Evolutionary conservation across 2,888 invertebrate genomes (phyloP), one percentile per base, ranked within the genome.

Genomic region (Sinotaia quadrata): DNA sequence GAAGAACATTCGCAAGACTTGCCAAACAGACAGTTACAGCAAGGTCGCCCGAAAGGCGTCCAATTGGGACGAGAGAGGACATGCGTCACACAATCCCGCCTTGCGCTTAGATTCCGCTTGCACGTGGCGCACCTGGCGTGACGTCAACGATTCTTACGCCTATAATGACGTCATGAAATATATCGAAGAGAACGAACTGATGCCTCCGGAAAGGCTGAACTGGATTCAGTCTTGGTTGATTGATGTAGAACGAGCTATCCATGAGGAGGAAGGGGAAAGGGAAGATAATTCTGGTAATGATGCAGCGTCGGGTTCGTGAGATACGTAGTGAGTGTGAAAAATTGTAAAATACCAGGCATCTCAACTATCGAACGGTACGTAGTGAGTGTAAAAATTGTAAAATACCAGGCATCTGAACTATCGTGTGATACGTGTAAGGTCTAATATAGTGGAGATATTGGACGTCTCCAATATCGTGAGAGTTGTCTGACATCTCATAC

Each of bases 101-200:
- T n/a, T 4, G 36, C 67, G 67, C 5, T 62, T 57, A 12, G 47
- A 24, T 29, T 63, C 67, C 1, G 54, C 60, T n/a, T 74, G 76
- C 56, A 83, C 83, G 21, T 84, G 85, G 81, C 77, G 75, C 70
- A 84, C 84, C 18, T 85, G 84, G 82, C 75, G 86, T 59, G 80
- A 81, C 67, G 78, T 81, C 27, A 85, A 86, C 70, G 81, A 84
- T 24, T 84, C 84, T 4, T 82, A 85, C 74, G 86, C 86, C 10
- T 86, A 86, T 71, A 79, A 75, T 57, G 81, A 86, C 76, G 86
- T 85, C 4, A 77, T 78, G 51, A 81, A 84, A 69, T 86, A 86
- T 68, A 86, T 86, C 18, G 75, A 81, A 33, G 85, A 86, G 47
- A 86, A 86, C 72, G 85, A 85, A 47, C 73, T 86, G 29, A 82